These are phyloP conservation scores for Corydoras maculifer DNA, from an alignment of 2,113 vertebrate genomes.

Conservation along the genomic window DNA sequence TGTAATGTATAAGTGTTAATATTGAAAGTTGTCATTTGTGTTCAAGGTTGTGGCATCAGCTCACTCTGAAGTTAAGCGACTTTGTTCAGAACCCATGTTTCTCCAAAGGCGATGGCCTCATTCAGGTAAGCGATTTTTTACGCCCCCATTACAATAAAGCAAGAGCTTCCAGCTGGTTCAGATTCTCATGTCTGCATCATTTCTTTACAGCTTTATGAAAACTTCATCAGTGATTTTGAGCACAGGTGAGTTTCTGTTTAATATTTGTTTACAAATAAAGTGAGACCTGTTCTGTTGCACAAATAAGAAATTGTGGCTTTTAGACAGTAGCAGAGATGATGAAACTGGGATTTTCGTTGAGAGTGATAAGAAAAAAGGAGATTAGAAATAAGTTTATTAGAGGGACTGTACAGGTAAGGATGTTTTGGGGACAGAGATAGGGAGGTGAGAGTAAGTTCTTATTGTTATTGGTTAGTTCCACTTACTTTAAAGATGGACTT, in stretches of 20 bases:
- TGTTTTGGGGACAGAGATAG: too few relatives aligned
- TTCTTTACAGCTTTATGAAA: conserved; percentile 84
- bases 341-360: too few relatives aligned
- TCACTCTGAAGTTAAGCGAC: conserved; percentile 84
- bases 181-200: conserved; percentile 4
- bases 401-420: too few relatives aligned
- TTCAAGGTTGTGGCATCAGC: conserved; percentile 89
- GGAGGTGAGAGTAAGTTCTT: too few relatives aligned
- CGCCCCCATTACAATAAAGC: not conserved
- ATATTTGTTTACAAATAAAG: too few relatives aligned
- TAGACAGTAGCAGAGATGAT: too few relatives aligned
- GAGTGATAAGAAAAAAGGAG: too few relatives aligned
- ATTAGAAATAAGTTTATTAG: too few relatives aligned
- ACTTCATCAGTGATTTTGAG: conserved; percentile 95
- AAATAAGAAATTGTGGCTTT: too few relatives aligned
- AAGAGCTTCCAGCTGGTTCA: not conserved
- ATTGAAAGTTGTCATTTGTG: not conserved
- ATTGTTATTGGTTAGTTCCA: too few relatives aligned
- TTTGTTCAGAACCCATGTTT: conserved; percentile 93
- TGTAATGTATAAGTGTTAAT: not conserved
- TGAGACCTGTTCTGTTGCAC: too few relatives aligned
- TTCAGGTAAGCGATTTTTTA: conserved; percentile 71
- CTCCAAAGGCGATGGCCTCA: conserved; percentile 87
- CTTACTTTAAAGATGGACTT: too few relatives aligned
- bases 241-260: conserved; percentile 75